A percentile compares a stretch with the other conserved stretches of the same genome.
Evolutionary conservation across 2,888 invertebrate species (phyloP).

Genomic region (Laspeyria flexula): DNA sequence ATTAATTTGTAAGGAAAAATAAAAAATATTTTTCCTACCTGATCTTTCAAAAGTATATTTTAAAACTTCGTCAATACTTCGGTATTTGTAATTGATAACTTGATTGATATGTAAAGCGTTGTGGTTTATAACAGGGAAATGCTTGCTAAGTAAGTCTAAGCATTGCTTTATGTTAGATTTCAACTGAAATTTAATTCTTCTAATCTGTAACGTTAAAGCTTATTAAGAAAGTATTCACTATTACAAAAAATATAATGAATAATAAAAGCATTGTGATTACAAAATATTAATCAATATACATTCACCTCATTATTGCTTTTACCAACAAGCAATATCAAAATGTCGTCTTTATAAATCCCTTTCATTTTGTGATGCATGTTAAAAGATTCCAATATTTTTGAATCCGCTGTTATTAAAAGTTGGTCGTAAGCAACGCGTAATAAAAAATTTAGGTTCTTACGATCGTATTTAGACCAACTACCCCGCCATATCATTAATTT

Average conservation of each 20-base stretch:
- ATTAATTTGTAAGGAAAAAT: too few relatives aligned
- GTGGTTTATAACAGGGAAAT: conserved; percentile 63
- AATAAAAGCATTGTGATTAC: too few relatives aligned
- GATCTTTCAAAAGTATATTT: conserved; percentile 53
- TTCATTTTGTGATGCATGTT: conserved; percentile 68
- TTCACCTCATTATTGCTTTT: conserved; percentile 55
- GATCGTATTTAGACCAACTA: conserved; percentile 62
- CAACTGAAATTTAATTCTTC: conserved; percentile 75
- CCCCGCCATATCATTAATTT: conserved; percentile 69
- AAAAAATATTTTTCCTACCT: too few relatives aligned
- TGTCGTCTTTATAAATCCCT: conserved; percentile 69
- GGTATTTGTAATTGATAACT: conserved; percentile 47
- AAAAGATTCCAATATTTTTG: conserved; percentile 67
- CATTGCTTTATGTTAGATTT: conserved; percentile 50
- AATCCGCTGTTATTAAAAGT: conserved; percentile 58
- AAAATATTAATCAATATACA: not conserved
- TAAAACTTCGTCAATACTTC: conserved; percentile 61
- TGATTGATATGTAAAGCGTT: conserved; percentile 33
- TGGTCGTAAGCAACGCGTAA: conserved; percentile 66
- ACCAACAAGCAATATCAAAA: conserved; percentile 64
- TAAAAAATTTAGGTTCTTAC: conserved; percentile 36
- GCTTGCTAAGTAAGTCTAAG: conserved; percentile 53
- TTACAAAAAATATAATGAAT: too few relatives aligned
- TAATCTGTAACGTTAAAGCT: conserved; percentile 48
- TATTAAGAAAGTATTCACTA: not conserved